Base-by-base conservation (phyloP, 2,888 invertebrate genomes). In the Cartodere bifasciata region DNA sequence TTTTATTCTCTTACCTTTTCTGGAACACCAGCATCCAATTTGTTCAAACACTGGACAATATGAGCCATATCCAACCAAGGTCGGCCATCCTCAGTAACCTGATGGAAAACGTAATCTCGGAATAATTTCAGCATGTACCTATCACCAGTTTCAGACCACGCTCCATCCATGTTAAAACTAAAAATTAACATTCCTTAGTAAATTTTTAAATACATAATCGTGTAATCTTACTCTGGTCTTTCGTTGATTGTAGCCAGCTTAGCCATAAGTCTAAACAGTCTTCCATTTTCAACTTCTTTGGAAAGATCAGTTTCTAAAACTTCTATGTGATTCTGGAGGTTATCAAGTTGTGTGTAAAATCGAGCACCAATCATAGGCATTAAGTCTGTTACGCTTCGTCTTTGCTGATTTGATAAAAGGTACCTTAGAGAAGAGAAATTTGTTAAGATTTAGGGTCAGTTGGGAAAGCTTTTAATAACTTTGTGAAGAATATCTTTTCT, bases 331-430 rank as follows among this genome's bases (percentile, higher is more conserved):
- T 84, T 69, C 57, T 91, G 85, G 35, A 87, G 69, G 4, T 84
- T 80, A 60, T 97, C 95, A 55, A 95, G 68, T 65, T 97, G 94
- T 1, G 85, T 86, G 61, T 94, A 97, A 64, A 95, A 97, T 35
- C 95, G 70, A 24, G 94, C 94, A 24, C 87, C 97, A 47, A 98
- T 95, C 92, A 97, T 94, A 15, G 97, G 95, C 97, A 97, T 97
- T 49, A 97, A 73, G 64, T 97, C 95, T 41, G 87, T 88, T 37
- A 97, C 84, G 48, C 79, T 82, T 50, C 84, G 77, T 45, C 80
- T 70, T 40, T 60, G 57, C 47, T 65, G 65, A 46, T 72, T 68
- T 25, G 78, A 68, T 49, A 87, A 66, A 54, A 88, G 65, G 60
- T 84, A 86, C 60, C 84, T 24, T 28, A 12, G 10, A 20, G 10